Evolutionary conservation across 2,888 invertebrate species (phyloP).

Genomic region (Heliconius sara): DNA sequence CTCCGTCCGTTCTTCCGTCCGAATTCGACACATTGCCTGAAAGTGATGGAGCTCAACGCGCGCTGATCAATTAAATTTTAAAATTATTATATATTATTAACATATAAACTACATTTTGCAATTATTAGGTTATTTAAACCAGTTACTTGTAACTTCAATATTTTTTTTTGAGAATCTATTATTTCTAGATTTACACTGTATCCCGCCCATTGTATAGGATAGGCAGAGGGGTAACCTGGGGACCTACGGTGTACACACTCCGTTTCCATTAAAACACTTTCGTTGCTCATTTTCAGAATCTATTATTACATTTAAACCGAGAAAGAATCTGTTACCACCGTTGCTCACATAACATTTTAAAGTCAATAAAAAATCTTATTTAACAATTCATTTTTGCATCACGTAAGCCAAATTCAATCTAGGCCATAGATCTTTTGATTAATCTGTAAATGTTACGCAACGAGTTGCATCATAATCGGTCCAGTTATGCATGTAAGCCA

Average conservation of each 20-base stretch:
- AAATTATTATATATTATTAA: neutral
- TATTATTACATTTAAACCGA: neutral
- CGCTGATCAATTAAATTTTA: neutral
- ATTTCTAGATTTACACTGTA: no score
- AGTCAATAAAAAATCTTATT: conserved; percentile 20
- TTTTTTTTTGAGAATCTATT: no score
- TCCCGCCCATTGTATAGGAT: no score
- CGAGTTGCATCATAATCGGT: conserved; percentile 54
- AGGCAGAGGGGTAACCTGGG: no score
- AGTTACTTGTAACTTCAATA: no score
- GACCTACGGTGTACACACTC: no score
- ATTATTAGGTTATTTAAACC: neutral
- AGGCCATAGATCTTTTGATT: conserved; percentile 55
- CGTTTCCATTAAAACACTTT: no score
- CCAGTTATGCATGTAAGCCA: conserved; percentile 55
- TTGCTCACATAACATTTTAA: neutral
- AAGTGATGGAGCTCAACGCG: neutral
- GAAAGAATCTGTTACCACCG: neutral
- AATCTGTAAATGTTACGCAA: conserved; percentile 55
- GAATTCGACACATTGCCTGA: no score
- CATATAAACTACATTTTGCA: neutral
- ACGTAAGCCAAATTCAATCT: conserved; percentile 46
- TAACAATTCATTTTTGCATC: conserved; percentile 41
- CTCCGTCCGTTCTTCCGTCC: no score
- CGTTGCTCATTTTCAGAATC: no score